Evolutionary conservation across 92 coral and sea anemone genomes (phyloP).

Genomic region (Micromussa lordhowensis): DNA sequence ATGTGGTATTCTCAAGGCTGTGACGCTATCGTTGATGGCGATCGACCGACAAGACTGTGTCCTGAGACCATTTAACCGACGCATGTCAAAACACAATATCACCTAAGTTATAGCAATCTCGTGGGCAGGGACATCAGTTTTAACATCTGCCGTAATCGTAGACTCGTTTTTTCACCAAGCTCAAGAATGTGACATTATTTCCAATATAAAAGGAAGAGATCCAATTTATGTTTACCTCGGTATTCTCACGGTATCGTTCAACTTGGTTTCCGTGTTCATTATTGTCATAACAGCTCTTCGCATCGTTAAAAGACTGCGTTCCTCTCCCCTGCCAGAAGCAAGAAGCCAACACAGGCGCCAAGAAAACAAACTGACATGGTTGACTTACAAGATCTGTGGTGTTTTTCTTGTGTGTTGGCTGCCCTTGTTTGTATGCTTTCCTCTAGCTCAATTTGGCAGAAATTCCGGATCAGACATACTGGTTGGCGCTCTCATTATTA

Average conservation of each 20-base stretch:
- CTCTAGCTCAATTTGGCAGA: not conserved
- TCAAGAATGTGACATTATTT: not conserved
- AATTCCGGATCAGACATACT: not conserved
- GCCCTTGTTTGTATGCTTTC: not conserved
- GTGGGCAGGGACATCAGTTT: not conserved
- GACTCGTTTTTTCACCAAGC: not conserved
- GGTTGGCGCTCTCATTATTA: not conserved
- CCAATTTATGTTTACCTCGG: no score
- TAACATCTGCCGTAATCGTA: no score
- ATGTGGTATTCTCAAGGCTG: constrained; percentile 8
- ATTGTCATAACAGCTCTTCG: constrained; percentile 20
- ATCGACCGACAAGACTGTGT: not conserved
- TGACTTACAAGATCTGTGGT: constrained; percentile 12
- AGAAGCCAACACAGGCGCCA: not conserved
- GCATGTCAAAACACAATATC: not conserved
- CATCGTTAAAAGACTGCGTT: not conserved
- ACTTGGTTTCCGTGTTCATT: not conserved
- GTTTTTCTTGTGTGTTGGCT: not conserved
- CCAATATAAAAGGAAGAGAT: no score
- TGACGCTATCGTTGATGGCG: not conserved
- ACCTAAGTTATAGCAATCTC: not conserved
- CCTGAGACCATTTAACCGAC: constrained; percentile 6
- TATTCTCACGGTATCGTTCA: not conserved
- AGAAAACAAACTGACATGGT: not conserved
- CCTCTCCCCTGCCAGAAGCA: constrained; percentile 7